Percentiles rank a stretch among this genome's conserved stretches.
phyloP scores from a whole-genome alignment of 1,140 invertebrate species.

The Drosophila busckii region DNA sequence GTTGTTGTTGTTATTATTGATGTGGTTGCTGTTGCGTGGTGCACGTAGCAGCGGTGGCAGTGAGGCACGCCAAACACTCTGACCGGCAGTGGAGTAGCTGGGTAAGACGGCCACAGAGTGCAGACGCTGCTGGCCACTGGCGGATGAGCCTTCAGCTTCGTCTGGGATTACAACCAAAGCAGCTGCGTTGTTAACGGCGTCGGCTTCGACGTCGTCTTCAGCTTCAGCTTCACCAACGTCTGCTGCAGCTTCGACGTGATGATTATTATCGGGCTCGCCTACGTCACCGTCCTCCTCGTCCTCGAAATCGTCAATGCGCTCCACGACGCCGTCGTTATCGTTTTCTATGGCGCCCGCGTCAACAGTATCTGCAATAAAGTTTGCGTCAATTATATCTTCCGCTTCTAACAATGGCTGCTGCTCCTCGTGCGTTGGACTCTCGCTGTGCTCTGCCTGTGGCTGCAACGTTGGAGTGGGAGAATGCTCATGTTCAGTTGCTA shows the following conservation, averaged over 20 bases:
- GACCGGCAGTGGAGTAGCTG: constrained; percentile 41
- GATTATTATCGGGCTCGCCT: neutral
- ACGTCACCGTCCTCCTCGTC: constrained; percentile 55
- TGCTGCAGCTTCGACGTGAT: neutral
- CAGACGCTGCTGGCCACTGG: constrained; percentile 29
- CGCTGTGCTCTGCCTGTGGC: constrained; percentile 31
- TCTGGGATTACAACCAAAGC: too few species aligned
- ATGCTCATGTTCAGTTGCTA: constrained; percentile 59
- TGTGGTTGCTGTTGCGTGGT: constrained; percentile 34
- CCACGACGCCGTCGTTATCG: constrained; percentile 62
- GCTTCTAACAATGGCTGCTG: neutral
- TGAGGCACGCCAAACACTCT: constrained; percentile 26
- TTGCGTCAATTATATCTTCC: constrained; percentile 39
- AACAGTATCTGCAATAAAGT: constrained; percentile 66
- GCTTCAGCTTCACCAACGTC: too few species aligned
- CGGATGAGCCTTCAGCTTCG: constrained; percentile 3
- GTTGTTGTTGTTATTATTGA: constrained; percentile 31
- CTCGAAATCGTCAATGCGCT: constrained; percentile 66
- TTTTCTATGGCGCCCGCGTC: constrained; percentile 56
- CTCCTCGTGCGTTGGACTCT: constrained; percentile 2
- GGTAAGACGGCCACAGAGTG: constrained; percentile 59
- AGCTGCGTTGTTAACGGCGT: constrained; percentile 2
- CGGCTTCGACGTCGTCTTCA: neutral
- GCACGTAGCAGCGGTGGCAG: constrained; percentile 46
- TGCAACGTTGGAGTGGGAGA: constrained; percentile 68